Base-by-base conservation (phyloP, 2,797 vertebrate genomes). In the Sylvilagus floridanus region DNA sequence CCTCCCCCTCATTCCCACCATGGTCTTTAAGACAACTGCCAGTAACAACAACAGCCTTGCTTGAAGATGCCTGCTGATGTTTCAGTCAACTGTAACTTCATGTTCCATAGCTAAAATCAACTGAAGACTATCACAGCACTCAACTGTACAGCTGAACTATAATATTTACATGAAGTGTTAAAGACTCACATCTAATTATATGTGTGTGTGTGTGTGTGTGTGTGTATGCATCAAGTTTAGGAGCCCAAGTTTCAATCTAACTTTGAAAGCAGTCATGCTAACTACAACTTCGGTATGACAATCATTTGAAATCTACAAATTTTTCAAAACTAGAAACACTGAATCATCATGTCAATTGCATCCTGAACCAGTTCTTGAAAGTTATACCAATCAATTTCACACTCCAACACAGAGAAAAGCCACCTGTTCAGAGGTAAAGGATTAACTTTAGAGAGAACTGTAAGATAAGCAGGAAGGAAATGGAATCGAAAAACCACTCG, bases 291-390 rank as follows among this genome's bases (percentile, higher is more conserved):
- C 1, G 54, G 32, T 14, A 10, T 52, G 28, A 28, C 16, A 2
- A 47, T 69, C 62, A 66, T 21, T 30, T 71, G 82, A 28, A 89
- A 88, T 84, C 21, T 16, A 62, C 66, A 78, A 77, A 87, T 14
- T 30, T 42, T 88, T 77, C 30, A 71, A 92, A 93, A 77, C 73
- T 47, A 79, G 77, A 96, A 91, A 87, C 32, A 19, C 14, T 62
- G 13, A 83, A 88, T 35, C 54, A 82, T 82, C 26, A 14, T 37
- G 88, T 91, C 30, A 47, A 54, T 4, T 30, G 12, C 37, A 71
- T 66, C n/a, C 12, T 17, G 54, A 83, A 71, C 19, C 8, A 35
- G 35, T 28, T 91, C 75, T 89, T 68, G 2, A 84, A 93, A 76
- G 52, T 9, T n/a, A 26, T 0, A 13, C 26, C 71, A 28, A 65